Evolutionary conservation across 2,797 vertebrate genomes (phyloP), one percentile per base, ranked within the genome.

Genomic region (Mus minutoides): DNA sequence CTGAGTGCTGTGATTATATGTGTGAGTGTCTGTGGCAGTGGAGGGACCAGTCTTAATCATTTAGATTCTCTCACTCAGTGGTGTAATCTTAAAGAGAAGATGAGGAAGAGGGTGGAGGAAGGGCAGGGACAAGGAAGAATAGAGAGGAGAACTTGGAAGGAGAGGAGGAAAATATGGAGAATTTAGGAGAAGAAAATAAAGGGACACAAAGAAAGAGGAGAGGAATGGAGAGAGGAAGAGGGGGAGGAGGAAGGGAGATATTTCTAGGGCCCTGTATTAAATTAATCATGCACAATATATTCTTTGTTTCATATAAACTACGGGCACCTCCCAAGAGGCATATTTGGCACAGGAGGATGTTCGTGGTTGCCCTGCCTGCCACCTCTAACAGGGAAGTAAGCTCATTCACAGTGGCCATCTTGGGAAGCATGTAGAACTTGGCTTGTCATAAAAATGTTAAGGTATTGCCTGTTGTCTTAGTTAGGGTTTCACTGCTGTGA

Each of bases 271-370:
- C 9, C 46, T 82, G 8, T 91, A 37, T 75, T 83, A 43, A 67
- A 79, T 90, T 64, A 16, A 37, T 11, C 6, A 58, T 58, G n/a
- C 19, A 37, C n/a, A 77, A 49, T 16, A 82, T 29, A 3, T 91
- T 60, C 26, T 94, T 95, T 79, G 49, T n/a, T 94, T 92, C 9
- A 71, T 60, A 64, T 58, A 92, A 94, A 76, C 16, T 4, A 40
- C 75, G 17, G 14, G 6, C 67, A 89, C 31, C 67, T 94, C 46
- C 0, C 67, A 67, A 78, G 34, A 73, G 49, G 46, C 7, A 73
- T 60, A 34, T 34, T 43, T 58, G 34, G 40, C 21, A 71, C 43
- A 52, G 21, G 75, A 85, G 77, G 92, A 64, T 58, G 37, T 67
- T 95, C 21, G 21, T 1, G 54, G 3, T 21, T 22, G 8, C 56